phyloP scores from a whole-genome alignment of 2,888 invertebrate genomes.

The Diadegma fenestrale region DNA sequence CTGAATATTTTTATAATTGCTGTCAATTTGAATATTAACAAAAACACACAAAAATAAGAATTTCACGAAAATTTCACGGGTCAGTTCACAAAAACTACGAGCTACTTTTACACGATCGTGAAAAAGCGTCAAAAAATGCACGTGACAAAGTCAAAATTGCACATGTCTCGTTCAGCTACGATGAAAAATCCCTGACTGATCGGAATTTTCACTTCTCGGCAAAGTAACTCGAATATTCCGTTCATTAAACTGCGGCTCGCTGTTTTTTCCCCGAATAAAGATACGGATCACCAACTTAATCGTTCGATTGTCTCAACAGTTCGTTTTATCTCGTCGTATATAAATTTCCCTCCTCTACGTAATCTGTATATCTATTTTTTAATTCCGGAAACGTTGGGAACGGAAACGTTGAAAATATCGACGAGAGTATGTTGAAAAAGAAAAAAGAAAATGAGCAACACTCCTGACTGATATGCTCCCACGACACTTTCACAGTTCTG shows the following conservation, averaged over 20 bases:
- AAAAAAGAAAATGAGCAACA: constrained; percentile 22
- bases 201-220: neutral
- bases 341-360: neutral
- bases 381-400: neutral
- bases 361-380: neutral
- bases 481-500: constrained; percentile 6
- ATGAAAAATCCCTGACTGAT: neutral
- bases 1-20: neutral
- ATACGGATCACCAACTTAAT: constrained; percentile 19
- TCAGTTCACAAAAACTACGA: neutral
- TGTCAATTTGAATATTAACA: neutral
- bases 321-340: neutral
- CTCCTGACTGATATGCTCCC: constrained; percentile 14
- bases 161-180: neutral
- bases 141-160: neutral
- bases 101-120: neutral
- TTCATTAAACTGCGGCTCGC: constrained; percentile 5
- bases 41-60: neutral
- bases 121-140: neutral
- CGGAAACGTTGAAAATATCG: neutral
- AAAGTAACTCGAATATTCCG: constrained; percentile 8
- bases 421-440: constrained; percentile 11
- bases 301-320: neutral
- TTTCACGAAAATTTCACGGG: neutral
- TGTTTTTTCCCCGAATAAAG: neutral